phyloP scores from a whole-genome alignment of 1,140 invertebrate genomes.

The Calosoma granatense region DNA sequence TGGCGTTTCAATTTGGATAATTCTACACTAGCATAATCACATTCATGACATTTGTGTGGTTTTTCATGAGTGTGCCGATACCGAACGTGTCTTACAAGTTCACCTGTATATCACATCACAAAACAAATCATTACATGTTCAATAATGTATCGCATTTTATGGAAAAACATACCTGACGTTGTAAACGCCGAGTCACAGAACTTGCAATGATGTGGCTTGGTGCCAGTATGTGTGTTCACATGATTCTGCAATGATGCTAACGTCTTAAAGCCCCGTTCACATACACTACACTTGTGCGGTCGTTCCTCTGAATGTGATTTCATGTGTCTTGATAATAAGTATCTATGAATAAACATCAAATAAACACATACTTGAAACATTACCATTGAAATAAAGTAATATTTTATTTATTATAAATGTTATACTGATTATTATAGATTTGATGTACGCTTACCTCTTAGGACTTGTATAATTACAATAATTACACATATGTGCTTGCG shows the following conservation, averaged over 20 bases:
- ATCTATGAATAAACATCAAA: conserved; percentile 44
- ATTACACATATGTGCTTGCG: conserved; percentile 71
- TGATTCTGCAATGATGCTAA: conserved; percentile 89
- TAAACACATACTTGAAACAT: neutral
- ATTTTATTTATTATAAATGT: too few species aligned
- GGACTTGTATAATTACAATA: conserved; percentile 86
- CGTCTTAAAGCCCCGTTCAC: conserved; percentile 92
- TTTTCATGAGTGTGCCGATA: conserved; percentile 92
- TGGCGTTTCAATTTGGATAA: conserved; percentile 87
- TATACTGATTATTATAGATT: too few species aligned
- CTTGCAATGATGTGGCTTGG: conserved; percentile 90
- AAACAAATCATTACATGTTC: too few species aligned
- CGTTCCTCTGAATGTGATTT: conserved; percentile 91
- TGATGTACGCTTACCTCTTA: conserved; percentile 57
- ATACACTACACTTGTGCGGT: conserved; percentile 90
- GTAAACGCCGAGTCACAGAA: conserved; percentile 89
- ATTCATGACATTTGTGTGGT: conserved; percentile 88
- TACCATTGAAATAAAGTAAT: conserved; percentile 2
- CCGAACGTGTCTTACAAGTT: conserved; percentile 84
- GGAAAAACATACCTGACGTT: conserved; percentile 61
- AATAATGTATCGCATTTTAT: neutral
- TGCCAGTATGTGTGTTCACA: conserved; percentile 92
- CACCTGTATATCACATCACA: too few species aligned
- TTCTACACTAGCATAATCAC: conserved; percentile 91
- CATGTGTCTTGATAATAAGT: conserved; percentile 86